Conservation (phyloP, 1,140 invertebrate species). For the Prorops nasuta region DNA sequence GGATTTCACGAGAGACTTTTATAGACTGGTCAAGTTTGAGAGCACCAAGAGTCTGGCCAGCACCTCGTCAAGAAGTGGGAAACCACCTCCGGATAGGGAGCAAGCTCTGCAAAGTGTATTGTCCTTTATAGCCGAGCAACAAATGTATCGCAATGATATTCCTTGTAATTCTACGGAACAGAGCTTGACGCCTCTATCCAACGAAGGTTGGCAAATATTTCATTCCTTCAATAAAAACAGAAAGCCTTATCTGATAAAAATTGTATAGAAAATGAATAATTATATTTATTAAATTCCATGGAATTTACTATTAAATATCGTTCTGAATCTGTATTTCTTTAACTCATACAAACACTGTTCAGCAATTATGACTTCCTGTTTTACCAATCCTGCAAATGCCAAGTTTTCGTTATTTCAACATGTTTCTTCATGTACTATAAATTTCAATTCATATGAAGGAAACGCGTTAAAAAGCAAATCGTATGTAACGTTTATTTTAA, state of each 20-base stretch:
- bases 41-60: constrained; percentile 77
- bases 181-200: constrained; percentile 16
- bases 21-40: constrained; percentile 75
- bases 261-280: too few species aligned
- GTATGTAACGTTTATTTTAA: too few species aligned
- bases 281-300: too few species aligned
- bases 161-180: constrained; percentile 32
- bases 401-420: too few species aligned
- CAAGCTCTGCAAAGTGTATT: constrained; percentile 71
- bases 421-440: too few species aligned
- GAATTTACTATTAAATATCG: too few species aligned
- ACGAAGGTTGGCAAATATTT: constrained; percentile 27
- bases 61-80: constrained; percentile 66
- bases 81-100: constrained; percentile 59
- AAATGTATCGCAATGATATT: constrained; percentile 63
- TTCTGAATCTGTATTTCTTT: too few species aligned
- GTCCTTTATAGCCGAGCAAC: constrained; percentile 74
- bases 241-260: background rate
- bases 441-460: too few species aligned
- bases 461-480: too few species aligned
- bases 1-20: constrained; percentile 77
- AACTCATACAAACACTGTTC: too few species aligned
- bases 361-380: too few species aligned
- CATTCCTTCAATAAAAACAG: background rate
- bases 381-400: too few species aligned